phyloP scores from a whole-genome alignment of 2,113 vertebrate genomes.

The Calidris pygmaea region DNA sequence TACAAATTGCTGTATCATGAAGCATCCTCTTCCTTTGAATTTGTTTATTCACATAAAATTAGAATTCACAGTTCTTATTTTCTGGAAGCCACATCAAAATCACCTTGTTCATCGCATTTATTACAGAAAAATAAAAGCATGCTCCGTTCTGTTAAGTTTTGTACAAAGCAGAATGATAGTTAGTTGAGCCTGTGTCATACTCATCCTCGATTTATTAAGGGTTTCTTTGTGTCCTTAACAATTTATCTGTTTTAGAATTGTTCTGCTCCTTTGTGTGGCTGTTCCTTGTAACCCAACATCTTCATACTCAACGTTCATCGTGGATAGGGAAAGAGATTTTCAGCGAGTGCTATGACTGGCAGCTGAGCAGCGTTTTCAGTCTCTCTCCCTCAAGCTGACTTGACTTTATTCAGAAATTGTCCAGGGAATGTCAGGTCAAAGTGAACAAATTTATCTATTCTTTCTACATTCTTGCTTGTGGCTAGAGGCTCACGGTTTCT shows the following conservation, averaged over 20 bases:
- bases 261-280: not conserved
- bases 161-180: not conserved
- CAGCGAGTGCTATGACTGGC: not conserved
- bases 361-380: not conserved
- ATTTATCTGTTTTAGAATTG: not conserved
- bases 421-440: not conserved
- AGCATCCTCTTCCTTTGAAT: not conserved
- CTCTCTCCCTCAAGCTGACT: not conserved
- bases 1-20: not conserved
- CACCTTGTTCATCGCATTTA: not conserved
- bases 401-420: not conserved
- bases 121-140: not conserved
- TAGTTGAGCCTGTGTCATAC: not conserved
- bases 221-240: not conserved
- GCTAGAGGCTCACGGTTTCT: not conserved
- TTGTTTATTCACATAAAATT: not conserved
- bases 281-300: not conserved
- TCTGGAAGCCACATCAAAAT: not conserved
- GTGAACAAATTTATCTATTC: not conserved
- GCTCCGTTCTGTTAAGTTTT: not conserved
- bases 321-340: not conserved
- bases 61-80: not conserved
- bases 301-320: not conserved
- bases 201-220: not conserved
- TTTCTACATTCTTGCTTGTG: not conserved